phyloP scores from a whole-genome alignment of 2,113 vertebrate genomes.

The Phoenicopterus ruber region DNA sequence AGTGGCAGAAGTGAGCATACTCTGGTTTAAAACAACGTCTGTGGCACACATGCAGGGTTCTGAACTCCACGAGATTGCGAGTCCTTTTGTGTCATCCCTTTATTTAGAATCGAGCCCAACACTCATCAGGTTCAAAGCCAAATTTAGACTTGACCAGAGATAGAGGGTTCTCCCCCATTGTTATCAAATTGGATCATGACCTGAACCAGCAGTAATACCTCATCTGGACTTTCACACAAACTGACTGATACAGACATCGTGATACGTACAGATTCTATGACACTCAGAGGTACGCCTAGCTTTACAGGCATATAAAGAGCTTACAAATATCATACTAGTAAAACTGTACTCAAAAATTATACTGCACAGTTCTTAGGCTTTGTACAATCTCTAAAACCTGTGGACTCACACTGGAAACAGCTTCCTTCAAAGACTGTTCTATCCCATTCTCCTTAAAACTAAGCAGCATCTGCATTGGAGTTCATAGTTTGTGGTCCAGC shows the following conservation, averaged over 20 bases:
- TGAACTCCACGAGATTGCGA: background rate
- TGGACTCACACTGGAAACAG: background rate
- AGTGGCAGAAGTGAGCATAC: background rate
- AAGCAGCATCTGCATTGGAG: accelerated
- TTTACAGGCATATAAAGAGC: background rate
- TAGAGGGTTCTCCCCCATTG: background rate
- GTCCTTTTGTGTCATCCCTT: background rate
- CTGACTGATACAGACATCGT: accelerated
- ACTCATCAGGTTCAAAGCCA: background rate
- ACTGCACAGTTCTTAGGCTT: background rate
- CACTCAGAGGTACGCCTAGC: background rate
- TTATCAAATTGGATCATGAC: background rate
- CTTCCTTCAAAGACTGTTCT: background rate
- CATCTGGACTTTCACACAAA: background rate
- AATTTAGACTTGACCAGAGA: background rate
- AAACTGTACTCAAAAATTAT: background rate
- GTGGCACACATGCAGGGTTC: background rate
- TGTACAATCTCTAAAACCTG: background rate
- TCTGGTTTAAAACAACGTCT: background rate
- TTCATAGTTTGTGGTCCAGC: background rate
- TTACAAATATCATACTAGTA: background rate
- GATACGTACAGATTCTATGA: background rate
- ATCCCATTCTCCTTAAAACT: background rate
- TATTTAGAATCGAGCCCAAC: background rate
- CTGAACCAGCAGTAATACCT: background rate